Conservation (phyloP, 2,888 invertebrate species). For the Galerucella nymphaeae region DNA sequence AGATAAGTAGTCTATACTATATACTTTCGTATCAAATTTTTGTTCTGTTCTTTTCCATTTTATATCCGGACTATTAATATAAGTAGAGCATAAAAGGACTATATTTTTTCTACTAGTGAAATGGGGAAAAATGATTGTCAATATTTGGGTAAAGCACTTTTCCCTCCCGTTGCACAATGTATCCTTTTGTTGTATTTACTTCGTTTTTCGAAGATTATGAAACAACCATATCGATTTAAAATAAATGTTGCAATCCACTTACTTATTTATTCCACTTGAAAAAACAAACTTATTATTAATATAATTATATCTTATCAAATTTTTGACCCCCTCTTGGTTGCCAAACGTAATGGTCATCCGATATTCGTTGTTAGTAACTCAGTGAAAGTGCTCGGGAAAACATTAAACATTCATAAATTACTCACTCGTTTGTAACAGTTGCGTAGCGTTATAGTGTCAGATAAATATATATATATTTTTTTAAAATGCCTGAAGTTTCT, state of each 20-base stretch:
- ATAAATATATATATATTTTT: background rate
- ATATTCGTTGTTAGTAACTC: slow-evolving; percentile 27
- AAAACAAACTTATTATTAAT: slow-evolving; percentile 24
- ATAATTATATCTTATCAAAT: slow-evolving; percentile 30
- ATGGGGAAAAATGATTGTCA: no score
- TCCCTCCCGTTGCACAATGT: background rate
- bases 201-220: background rate
- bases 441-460: background rate
- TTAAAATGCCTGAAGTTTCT: slow-evolving; percentile 69
- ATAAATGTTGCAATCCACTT: slow-evolving; percentile 6
- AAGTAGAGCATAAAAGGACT: no score
- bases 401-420: no score
- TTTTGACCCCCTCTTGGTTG: slow-evolving; percentile 39
- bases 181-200: background rate
- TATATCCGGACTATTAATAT: no score
- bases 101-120: no score
- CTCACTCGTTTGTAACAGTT: no score
- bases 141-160: background rate
- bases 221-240: background rate
- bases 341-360: slow-evolving; percentile 34
- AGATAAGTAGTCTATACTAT: no score
- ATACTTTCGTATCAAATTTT: no score
- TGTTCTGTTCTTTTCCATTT: no score
- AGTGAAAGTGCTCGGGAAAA: slow-evolving; percentile 21
- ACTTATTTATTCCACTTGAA: slow-evolving; percentile 3